A percentile compares a stretch with the other conserved stretches of the same genome.
Evolutionary conservation across 1,140 invertebrate species (phyloP).

Genomic region (Oncopeltus fasciatus): DNA sequence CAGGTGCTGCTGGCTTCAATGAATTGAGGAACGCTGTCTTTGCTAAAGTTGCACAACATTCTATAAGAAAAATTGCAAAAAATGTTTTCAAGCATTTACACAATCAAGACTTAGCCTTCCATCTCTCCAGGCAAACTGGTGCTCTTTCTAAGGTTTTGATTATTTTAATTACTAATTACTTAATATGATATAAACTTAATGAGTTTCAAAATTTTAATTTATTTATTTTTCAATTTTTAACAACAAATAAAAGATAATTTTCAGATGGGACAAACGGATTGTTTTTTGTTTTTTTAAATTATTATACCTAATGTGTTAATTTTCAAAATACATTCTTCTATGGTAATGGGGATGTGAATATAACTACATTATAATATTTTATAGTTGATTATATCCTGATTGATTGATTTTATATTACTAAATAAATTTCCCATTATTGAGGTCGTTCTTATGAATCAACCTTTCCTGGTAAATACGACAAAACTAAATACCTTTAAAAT

Average conservation of each 20-base stretch:
- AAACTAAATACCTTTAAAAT: no score
- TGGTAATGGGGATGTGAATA: no score
- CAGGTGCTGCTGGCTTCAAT: constrained; percentile 80
- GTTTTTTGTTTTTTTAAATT: no score
- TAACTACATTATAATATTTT: no score
- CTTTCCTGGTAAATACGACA: no score
- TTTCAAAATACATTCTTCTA: no score
- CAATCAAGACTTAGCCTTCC: constrained; percentile 87
- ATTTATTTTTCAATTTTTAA: background rate
- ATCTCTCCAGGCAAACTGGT: constrained; percentile 87
- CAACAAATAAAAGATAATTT: background rate
- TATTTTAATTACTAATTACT: background rate
- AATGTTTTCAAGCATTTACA: constrained; percentile 97
- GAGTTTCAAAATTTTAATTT: background rate
- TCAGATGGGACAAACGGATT: no score
- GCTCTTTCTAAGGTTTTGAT: constrained; percentile 53
- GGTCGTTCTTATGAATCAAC: no score
- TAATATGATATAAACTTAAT: background rate
- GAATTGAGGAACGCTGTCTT: constrained; percentile 96
- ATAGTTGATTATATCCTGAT: no score
- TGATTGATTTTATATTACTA: no score
- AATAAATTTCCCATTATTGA: no score
- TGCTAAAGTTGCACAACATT: constrained; percentile 94
- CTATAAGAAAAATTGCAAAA: constrained; percentile 82
- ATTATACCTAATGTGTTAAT: no score